Evolutionary conservation across 2,888 invertebrate genomes (phyloP), one percentile per base, ranked within the genome.

Genomic region (Drosophila melanosoma): DNA sequence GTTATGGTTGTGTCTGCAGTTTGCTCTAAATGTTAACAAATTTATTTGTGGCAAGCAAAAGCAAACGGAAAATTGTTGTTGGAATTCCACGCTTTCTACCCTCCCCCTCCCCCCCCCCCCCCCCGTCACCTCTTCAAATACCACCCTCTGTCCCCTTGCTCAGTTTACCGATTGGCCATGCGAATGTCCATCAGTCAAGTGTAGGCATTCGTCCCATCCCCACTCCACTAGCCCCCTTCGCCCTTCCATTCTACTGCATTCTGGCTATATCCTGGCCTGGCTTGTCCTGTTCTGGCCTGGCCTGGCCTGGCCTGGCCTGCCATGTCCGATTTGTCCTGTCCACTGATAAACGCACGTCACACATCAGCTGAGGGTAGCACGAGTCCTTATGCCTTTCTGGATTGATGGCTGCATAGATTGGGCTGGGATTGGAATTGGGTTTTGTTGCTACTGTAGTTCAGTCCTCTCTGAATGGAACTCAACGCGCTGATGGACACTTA

Each of bases 301-400:
- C 20, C 62, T 42, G 8, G 38, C 45, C 12, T n/a, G n/a, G n/a
- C n/a, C n/a, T 15, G 52, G 26, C 42, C 68, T 54, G 72, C 51
- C 59, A 8, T 45, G 45, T 45, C 45, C 23, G 23, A 23, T 45
- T 45, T 52, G 57, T 63, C 48, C 65, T 72, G 51, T 29, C 85
- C 83, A 81, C 84, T 84, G 84, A 84, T 84, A 84, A 87, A 84
- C 87, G 87, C 85, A 87, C 87, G 83, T 87, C 87, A 82, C 87
- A 84, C 79, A 83, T 87, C 87, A 84, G 74, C 69, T 73, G 64
- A 63, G 76, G 69, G 65, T 26, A 49, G 42, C 58, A 54, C 49
- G 74, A 74, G 74, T 78, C 74, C 79, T 78, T 69, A 40, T 73
- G 81, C 81, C 75, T 76, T 83, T 78, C 67, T 79, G 83, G 87